Evolutionary conservation across 2,113 vertebrate species (phyloP), one percentile per base, ranked within the genome.

Genomic region (Morone saxatilis): DNA sequence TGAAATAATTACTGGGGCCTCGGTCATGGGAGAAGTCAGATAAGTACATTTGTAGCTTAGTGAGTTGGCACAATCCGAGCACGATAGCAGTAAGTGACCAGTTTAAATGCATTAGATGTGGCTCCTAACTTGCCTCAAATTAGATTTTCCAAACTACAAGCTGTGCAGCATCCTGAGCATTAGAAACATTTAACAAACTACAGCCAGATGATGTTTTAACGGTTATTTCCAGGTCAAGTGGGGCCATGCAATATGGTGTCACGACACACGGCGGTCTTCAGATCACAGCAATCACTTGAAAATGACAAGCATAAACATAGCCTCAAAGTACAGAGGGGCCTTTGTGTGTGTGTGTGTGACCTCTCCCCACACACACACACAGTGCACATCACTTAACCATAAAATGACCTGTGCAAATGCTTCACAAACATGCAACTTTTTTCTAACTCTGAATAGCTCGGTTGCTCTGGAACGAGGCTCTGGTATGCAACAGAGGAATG

Each of bases 401-500:
- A 22, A 59, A 57, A 19, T 38, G 31, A 71, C 17, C 45, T 7
- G 45, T 13, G 51, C 47, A 38, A 31, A 40, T 56, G 60, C 38
- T 60, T 10, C 19, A 70, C 36, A n/a, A 67, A 53, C 61, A 17
- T 13, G 56, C 59, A 61, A 6, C 47, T 5, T 61, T 54, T 71
- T 17, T 67, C 13, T 9, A n/a, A 19, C 60, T 71, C 54, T 14
- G 40, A 79, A 67, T 57, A 66, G 31, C 19, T 40, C 3, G n/a
- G 45, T 63, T 62, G 48, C 76, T 80, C 43, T 75, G 78, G 84
- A 85, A 81, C 53, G 84, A 63, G 2, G 43, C 61, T 80, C 40
- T 81, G 84, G 85, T 88, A 85, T 91, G 90, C 70, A 84, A 22
- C 61, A 48, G 63, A 85, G 89, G 90, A 91, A 88, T 87, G 90